These are phyloP conservation scores for Bombycilla garrulus DNA, from an alignment of 2,113 vertebrate species.

Conservation along the genomic window DNA sequence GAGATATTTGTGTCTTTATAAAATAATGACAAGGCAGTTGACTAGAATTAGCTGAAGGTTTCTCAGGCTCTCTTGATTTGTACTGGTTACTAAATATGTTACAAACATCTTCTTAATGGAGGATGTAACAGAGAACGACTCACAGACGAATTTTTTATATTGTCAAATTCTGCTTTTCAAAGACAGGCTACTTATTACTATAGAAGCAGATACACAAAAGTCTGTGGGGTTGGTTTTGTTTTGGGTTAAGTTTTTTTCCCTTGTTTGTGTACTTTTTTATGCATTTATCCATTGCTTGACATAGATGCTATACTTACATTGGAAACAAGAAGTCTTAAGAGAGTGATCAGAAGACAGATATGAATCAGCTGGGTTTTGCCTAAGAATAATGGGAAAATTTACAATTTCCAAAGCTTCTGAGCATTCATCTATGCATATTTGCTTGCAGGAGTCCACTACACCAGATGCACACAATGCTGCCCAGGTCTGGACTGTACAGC, in stretches of 20 bases:
- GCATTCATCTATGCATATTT: neutral
- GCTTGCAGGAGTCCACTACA: neutral
- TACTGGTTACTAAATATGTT: neutral
- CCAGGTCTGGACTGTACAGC: neutral
- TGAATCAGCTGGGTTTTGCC: neutral
- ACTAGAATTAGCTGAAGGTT: neutral
- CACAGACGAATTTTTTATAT: neutral
- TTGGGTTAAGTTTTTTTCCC: neutral
- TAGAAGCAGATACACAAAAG: neutral
- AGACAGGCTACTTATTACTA: neutral
- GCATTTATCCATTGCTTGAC: neutral
- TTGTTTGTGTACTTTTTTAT: neutral
- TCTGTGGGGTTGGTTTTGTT: neutral
- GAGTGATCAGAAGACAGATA: neutral
- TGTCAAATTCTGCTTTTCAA: neutral
- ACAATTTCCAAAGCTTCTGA: neutral
- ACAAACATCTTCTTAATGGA: neutral
- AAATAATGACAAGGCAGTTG: neutral
- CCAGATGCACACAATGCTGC: neutral
- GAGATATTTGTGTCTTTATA: neutral
- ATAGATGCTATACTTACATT: neutral
- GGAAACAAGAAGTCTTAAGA: neutral
- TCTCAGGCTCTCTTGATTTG: neutral
- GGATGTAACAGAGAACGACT: neutral
- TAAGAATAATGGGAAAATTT: neutral